A percentile compares a stretch with the other conserved stretches of the same genome.
These are phyloP conservation scores for Syngnathus floridae DNA, from an alignment of 2,113 vertebrate species.

Conservation along the genomic window DNA sequence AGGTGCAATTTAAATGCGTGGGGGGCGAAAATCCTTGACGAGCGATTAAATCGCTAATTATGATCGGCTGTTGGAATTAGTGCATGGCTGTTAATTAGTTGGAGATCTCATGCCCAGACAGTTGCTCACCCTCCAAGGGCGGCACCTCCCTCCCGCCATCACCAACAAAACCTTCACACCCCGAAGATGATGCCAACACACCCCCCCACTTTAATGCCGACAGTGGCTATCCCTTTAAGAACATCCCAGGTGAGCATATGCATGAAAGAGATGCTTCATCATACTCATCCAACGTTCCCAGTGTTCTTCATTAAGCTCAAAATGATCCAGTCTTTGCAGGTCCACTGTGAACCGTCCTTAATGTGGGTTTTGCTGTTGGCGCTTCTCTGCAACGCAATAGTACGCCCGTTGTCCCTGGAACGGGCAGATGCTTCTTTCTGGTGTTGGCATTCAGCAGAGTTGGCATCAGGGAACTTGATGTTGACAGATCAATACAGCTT, in stretches of 20 bases:
- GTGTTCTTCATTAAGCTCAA: constrained; percentile 58
- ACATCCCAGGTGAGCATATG: constrained; percentile 62
- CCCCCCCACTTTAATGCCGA: constrained; percentile 50
- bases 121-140: constrained; percentile 58
- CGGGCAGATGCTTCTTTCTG: constrained; percentile 27
- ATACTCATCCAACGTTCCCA: constrained; percentile 54
- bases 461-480: constrained; percentile 41
- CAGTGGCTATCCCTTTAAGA: constrained; percentile 63
- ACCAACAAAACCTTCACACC: constrained; percentile 59
- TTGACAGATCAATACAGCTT: constrained; percentile 6
- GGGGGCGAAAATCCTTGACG: constrained; percentile 58
- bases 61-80: constrained; percentile 72
- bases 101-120: constrained; percentile 69
- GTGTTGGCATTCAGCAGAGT: constrained; percentile 42
- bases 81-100: constrained; percentile 69
- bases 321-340: constrained; percentile 29
- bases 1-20: constrained; percentile 54
- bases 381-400: constrained; percentile 25
- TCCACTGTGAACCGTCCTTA: constrained; percentile 19
- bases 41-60: constrained; percentile 74
- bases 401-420: constrained; percentile 20
- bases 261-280: constrained; percentile 58
- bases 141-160: constrained; percentile 39
- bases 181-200: constrained; percentile 58
- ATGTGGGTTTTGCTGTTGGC: constrained; percentile 30